A percentile compares a stretch with the other conserved stretches of the same genome.
Conservation (phyloP, 2,888 invertebrate genomes). For the Lasius platythorax region DNA sequence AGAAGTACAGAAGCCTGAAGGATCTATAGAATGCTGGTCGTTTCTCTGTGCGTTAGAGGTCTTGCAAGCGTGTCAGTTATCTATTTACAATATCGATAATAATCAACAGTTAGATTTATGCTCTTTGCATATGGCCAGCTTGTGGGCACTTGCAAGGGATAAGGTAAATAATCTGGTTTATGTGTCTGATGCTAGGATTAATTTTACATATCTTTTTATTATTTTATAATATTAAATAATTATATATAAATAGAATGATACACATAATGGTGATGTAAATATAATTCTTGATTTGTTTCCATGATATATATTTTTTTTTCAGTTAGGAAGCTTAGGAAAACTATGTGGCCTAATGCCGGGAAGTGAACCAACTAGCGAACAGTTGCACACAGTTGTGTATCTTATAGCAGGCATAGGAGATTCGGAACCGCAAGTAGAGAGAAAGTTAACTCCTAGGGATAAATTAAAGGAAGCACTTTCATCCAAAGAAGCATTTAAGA, state of each 20-base stretch:
- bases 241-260: slow-evolving; percentile 11
- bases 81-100: slow-evolving; percentile 89
- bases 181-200: neutral
- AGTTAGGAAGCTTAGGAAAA: slow-evolving; percentile 94
- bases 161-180: slow-evolving; percentile 87
- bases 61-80: slow-evolving; percentile 92
- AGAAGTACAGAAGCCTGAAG: slow-evolving; percentile 92
- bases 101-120: slow-evolving; percentile 89
- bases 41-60: slow-evolving; percentile 97
- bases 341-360: slow-evolving; percentile 97
- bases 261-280: neutral
- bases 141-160: slow-evolving; percentile 95
- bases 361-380: slow-evolving; percentile 93
- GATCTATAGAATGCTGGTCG: slow-evolving; percentile 96
- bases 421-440: slow-evolving; percentile 86
- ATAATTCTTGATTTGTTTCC: neutral
- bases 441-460: slow-evolving; percentile 91
- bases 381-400: slow-evolving; percentile 96
- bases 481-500: slow-evolving; percentile 95
- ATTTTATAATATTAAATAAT: slow-evolving; percentile 7
- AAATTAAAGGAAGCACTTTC: slow-evolving; percentile 96
- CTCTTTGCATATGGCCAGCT: slow-evolving; percentile 94
- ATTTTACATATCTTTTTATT: neutral
- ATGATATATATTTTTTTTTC: slow-evolving; percentile 61
- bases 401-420: slow-evolving; percentile 97